Percentiles rank a stretch among this genome's conserved stretches.
Evolutionary conservation across 2,113 vertebrate genomes (phyloP).

Genomic region (Pedetes capensis): DNA sequence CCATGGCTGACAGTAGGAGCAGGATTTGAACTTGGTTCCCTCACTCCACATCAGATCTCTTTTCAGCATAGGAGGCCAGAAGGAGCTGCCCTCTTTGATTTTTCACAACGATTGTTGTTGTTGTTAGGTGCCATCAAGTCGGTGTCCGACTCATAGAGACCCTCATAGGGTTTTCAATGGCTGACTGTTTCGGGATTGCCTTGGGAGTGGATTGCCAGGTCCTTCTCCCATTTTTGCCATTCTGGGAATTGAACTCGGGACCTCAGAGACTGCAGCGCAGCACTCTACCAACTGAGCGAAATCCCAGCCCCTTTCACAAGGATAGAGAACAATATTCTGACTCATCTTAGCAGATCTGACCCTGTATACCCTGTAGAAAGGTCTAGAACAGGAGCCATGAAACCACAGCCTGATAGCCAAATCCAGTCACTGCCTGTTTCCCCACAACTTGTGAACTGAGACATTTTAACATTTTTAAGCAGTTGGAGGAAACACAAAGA

Average conservation of each 20-base stretch:
- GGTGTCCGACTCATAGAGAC: no score
- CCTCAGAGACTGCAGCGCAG: no score
- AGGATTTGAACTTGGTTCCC: background rate
- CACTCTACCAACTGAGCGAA: no score
- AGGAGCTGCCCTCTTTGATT: background rate
- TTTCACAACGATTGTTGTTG: no score
- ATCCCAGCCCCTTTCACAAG: no score
- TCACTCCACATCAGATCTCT: background rate
- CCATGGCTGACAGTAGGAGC: background rate
- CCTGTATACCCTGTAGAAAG: background rate
- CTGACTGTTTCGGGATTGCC: no score
- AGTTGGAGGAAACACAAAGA: background rate
- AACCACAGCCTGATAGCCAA: no score
- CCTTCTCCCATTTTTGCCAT: no score
- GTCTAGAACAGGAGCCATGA: background rate
- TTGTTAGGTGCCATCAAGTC: no score
- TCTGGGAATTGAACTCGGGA: no score
- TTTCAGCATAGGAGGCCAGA: background rate
- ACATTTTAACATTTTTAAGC: background rate
- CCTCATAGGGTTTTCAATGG: no score
- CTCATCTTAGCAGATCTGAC: background rate
- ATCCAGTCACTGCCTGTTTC: background rate
- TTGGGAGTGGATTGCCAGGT: no score
- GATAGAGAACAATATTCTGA: background rate
- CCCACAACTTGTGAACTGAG: background rate